These are phyloP conservation scores for Andrena bucephala DNA, from an alignment of 2,888 invertebrate species.

Conservation along the genomic window DNA sequence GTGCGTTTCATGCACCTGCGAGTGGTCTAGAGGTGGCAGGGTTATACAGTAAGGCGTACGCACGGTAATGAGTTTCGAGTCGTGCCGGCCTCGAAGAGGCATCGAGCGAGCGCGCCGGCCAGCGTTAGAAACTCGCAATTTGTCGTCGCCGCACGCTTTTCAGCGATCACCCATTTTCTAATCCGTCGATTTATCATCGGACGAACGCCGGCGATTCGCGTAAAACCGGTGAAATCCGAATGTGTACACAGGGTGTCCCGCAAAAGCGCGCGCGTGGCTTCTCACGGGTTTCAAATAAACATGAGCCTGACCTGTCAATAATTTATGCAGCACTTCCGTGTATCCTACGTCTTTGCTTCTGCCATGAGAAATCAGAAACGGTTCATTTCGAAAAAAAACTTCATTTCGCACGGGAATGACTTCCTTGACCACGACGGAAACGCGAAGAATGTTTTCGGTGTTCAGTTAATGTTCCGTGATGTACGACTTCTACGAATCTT, in stretches of 20 bases:
- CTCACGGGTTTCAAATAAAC: not conserved
- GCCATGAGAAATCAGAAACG: too few species aligned
- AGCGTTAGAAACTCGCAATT: constrained; percentile 55
- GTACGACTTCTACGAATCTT: too few species aligned
- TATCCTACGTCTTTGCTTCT: too few species aligned
- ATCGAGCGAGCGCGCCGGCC: constrained; percentile 40
- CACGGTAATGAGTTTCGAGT: constrained; percentile 64
- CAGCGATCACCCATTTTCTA: constrained; percentile 42
- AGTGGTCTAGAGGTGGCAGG: constrained; percentile 57
- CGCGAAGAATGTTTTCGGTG: too few species aligned
- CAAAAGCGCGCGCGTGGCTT: not conserved
- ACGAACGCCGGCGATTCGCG: not conserved
- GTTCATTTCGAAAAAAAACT: too few species aligned
- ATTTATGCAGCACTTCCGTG: too few species aligned
- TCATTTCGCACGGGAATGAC: too few species aligned
- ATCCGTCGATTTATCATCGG: constrained; percentile 27
- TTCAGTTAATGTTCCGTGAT: too few species aligned
- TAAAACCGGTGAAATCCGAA: constrained; percentile 38
- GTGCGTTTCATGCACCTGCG: constrained; percentile 61
- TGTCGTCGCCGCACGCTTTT: constrained; percentile 39
- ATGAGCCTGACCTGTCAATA: too few species aligned
- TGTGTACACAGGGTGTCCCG: not conserved
- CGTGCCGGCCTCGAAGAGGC: constrained; percentile 42
- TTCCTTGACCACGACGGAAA: too few species aligned
- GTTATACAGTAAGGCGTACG: constrained; percentile 54